Base-by-base conservation (phyloP, 2,797 vertebrate species). In the Myotis pilosus region DNA sequence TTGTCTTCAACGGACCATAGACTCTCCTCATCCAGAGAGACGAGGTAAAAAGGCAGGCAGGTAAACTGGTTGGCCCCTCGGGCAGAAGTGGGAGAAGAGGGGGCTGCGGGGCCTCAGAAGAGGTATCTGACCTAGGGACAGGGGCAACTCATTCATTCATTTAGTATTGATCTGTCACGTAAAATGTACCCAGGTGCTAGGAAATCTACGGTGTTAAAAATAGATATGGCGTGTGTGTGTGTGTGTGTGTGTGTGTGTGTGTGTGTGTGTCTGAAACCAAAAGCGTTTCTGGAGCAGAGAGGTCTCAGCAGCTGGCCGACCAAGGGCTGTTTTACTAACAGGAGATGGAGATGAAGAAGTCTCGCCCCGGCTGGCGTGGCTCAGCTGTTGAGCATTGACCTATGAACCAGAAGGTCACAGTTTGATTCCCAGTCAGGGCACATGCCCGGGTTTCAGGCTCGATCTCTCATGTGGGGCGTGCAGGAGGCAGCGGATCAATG, bases 1-100 rank as follows among this genome's bases (percentile, higher is more conserved):
- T 6, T 28, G 30, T 62, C 30, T 12, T 55, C 0, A 2, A 4
- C 10, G 41, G 41, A 9, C 41, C 41, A 44, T 44, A 44, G 25
- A 33, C 19, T 62, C 57, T 28, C 57, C 57, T 60, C 4, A 5
- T 28, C 25, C 25, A 28, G 57, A 60, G 23, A 30, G 23, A n/a
- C 20, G 0, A 16, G n/a, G 20, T 36, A 1, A 16, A 19, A 17
- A 12, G 60, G 11, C 38, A 68, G 38, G 22, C 2, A 5, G 47
- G 0, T 3, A 10, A 30, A 47, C 2, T 11, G 16, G 38, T 20
- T 5, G 5, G 19, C 9, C 6, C 3, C 0, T 30, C 3, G 4
- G 57, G 44, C 15, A 2, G 33, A 49, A 8, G 23, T 9, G 53
- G 64, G 16, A 38, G 33, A 68, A 38, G 33, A 68, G 22, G 30